These are phyloP conservation scores for Parauchenoglanis punctatus DNA, from an alignment of 2,797 vertebrate genomes.

Conservation along the genomic window DNA sequence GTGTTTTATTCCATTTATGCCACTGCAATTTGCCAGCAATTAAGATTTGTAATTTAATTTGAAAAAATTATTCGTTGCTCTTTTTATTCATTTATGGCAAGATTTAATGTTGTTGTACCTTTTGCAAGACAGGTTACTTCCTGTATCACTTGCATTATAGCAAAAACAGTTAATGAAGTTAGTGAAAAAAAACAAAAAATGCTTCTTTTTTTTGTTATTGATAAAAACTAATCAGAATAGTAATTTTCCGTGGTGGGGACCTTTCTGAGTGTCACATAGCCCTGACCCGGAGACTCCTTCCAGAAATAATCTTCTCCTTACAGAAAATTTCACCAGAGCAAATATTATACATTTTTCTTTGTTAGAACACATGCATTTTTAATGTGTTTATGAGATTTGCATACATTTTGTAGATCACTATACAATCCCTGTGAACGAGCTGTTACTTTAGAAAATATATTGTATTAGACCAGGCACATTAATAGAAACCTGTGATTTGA, in stretches of 20 bases:
- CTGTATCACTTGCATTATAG: not conserved
- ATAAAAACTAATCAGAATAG: not conserved
- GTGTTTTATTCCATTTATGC: too few relatives aligned
- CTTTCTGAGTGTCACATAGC: not conserved
- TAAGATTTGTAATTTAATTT: too few relatives aligned
- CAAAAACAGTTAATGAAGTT: too few relatives aligned
- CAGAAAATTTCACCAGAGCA: not conserved
- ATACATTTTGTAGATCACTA: not conserved
- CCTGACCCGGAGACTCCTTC: not conserved
- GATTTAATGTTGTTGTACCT: not conserved
- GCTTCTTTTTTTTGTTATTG: too few relatives aligned
- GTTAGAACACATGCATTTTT: not conserved
- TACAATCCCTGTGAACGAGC: not conserved
- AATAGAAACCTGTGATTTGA: not conserved
- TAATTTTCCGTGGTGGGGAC: not conserved
- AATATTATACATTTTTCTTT: not conserved
- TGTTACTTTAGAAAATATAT: not conserved
- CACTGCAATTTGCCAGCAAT: too few relatives aligned
- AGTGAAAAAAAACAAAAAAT: not conserved
- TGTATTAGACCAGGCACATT: not conserved
- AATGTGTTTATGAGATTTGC: not conserved
- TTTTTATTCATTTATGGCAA: not conserved
- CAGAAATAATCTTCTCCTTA: not conserved
- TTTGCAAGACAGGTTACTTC: not conserved
- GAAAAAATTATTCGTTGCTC: not conserved